Evolutionary conservation across 2,797 vertebrate species (phyloP), one percentile per base, ranked within the genome.

Genomic region (Limnodromus scolopaceus): DNA sequence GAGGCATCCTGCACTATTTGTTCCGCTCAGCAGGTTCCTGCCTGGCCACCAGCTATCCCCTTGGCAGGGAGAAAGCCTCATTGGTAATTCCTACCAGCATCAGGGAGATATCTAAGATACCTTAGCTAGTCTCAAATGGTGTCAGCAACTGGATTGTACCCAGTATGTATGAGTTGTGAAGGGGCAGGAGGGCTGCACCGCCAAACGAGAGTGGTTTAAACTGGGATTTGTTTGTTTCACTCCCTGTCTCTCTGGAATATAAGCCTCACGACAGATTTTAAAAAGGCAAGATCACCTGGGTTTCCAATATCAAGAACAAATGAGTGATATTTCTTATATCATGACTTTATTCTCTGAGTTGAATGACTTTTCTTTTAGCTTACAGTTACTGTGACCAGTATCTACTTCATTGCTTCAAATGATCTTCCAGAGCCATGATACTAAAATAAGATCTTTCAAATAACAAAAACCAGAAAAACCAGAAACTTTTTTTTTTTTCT

Each of bases 391-490:
- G 77, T 84, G 60, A 85, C 46, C 28, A 11, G 22, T 75, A n/a
- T 90, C 76, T 93, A 27, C 63, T 84, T 69, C 25, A 38, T 79
- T 84, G 25, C 49, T 88, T 90, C 66, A 91, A 87, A 74, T 80
- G 74, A 24, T 93, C 80, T 95, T 95, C 70, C 70, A 94, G 79
- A 92, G 36, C 54, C 25, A 60, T 22, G 41, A 80, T 48, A 86
- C 51, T 84, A 93, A 95, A 96, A 86, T 49, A 64, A 79, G 48
- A 72, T 79, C 54, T 89, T 84, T 94, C 61, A 82, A 92, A 54
- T 92, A 93, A 95, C 63, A 55, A 84, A 53, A 24, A 48, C 2
- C 43, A 45, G 43, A 45, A 45, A 93, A 94, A 76, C 36, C 81
- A 92, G 88, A 82, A 88, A 23, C 38, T n/a, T 1, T 30, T 36